Evolutionary conservation across 1,140 invertebrate genomes (phyloP).

Genomic region (Atta texana): DNA sequence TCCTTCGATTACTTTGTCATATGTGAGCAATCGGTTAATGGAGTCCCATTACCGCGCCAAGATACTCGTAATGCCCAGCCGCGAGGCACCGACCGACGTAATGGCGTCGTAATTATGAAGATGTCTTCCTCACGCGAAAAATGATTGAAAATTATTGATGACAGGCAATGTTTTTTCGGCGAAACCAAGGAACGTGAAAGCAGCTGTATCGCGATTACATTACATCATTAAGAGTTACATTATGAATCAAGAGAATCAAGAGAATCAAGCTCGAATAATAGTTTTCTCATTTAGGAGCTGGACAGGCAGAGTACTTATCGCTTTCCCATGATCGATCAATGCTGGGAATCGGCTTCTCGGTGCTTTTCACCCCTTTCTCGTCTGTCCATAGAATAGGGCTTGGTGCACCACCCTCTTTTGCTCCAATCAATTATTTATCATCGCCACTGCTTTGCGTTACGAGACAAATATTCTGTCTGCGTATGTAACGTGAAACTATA

Average conservation of each 20-base stretch:
- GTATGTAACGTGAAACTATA: conserved; percentile 53
- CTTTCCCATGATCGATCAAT: conserved; percentile 35
- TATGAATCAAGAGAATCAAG: neutral
- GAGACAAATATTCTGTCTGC: conserved; percentile 70
- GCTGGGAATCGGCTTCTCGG: neutral
- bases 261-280: neutral
- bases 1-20: conserved; percentile 38
- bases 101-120: conserved; percentile 49
- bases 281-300: neutral
- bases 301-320: neutral
- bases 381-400: conserved; percentile 5
- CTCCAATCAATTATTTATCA: conserved; percentile 71
- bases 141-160: conserved; percentile 56
- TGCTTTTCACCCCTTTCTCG: conserved; percentile 49
- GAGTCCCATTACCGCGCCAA: conserved; percentile 41
- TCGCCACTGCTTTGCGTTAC: conserved; percentile 44
- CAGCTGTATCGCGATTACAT: neutral
- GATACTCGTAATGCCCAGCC: conserved; percentile 25
- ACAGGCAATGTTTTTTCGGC: neutral
- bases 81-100: neutral
- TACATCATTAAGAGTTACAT: conserved; percentile 31
- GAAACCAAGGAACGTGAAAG: too few species aligned
- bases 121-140: neutral
- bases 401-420: conserved; percentile 49
- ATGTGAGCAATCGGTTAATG: conserved; percentile 52